Percentiles rank a stretch among this genome's conserved stretches.
Conservation (phyloP, 2,797 vertebrate genomes). For the Pitangus sulphuratus region DNA sequence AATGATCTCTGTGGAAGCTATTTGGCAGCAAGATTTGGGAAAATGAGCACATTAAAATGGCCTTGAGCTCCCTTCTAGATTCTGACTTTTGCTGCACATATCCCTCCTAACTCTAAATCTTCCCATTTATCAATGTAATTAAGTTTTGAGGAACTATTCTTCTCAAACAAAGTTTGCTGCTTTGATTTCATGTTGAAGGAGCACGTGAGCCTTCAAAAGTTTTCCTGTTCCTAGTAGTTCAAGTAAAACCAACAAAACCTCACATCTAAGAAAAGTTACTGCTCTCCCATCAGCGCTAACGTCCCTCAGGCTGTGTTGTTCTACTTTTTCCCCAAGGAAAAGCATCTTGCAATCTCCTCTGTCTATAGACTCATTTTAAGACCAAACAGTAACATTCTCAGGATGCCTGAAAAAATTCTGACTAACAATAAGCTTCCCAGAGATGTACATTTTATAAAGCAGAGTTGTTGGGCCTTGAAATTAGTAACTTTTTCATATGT, state of each 20-base stretch:
- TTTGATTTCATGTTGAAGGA: background rate
- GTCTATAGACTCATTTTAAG: background rate
- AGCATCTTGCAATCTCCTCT: background rate
- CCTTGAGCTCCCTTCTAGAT: background rate
- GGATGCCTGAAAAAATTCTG: background rate
- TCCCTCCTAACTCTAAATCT: background rate
- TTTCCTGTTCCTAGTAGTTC: background rate
- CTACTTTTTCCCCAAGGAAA: background rate
- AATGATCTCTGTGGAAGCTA: conserved; percentile 28
- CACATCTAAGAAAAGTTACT: background rate
- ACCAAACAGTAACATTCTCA: background rate
- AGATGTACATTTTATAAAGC: background rate
- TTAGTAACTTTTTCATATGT: background rate
- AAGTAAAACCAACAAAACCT: background rate
- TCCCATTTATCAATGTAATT: background rate
- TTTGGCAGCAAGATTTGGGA: background rate
- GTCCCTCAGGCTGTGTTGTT: background rate
- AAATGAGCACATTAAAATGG: background rate
- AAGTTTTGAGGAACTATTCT: background rate
- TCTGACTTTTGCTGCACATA: conserved; percentile 6
- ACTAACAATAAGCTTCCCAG: background rate
- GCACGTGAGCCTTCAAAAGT: background rate
- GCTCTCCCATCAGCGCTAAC: background rate
- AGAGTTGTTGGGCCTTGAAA: background rate
- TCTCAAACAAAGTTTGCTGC: background rate